A percentile compares a stretch with the other conserved stretches of the same genome.
These are phyloP conservation scores for Chiloscyllium plagiosum DNA, from an alignment of 2,113 vertebrate species.

Conservation along the genomic window DNA sequence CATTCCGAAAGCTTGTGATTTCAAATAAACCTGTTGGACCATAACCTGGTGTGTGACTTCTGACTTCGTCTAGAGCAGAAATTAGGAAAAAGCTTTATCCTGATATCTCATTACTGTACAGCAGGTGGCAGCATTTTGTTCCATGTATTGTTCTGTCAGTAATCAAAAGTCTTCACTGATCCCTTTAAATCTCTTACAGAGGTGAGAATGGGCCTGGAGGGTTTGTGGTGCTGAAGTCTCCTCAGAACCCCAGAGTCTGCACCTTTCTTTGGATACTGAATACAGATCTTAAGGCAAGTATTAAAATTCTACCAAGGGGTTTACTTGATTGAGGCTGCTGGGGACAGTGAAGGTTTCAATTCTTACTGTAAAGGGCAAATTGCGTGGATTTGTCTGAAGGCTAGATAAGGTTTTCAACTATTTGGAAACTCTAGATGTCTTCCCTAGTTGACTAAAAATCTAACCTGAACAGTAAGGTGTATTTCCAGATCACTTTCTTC, in stretches of 20 bases:
- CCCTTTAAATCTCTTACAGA: slow-evolving; percentile 51
- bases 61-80: not conserved
- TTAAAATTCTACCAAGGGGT: not conserved
- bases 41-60: too few species aligned
- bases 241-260: slow-evolving; percentile 76
- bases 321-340: not conserved
- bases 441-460: too few species aligned
- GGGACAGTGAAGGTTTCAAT: not conserved
- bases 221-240: slow-evolving; percentile 82
- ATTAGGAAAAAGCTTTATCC: not conserved
- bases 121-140: not conserved
- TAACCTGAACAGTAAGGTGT: not conserved
- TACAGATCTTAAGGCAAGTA: slow-evolving; percentile 85
- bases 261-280: slow-evolving; percentile 96
- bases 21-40: too few species aligned
- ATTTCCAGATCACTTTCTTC: not conserved
- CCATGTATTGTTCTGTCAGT: not conserved
- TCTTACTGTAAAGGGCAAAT: not conserved
- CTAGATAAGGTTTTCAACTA: not conserved
- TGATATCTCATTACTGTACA: not conserved
- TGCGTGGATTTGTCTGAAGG: not conserved
- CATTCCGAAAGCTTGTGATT: too few species aligned
- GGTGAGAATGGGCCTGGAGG: slow-evolving; percentile 93
- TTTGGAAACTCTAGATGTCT: not conserved
- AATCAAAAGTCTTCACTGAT: not conserved